These are phyloP conservation scores for Momotus momota DNA, from an alignment of 2,797 vertebrate species.

Conservation along the genomic window DNA sequence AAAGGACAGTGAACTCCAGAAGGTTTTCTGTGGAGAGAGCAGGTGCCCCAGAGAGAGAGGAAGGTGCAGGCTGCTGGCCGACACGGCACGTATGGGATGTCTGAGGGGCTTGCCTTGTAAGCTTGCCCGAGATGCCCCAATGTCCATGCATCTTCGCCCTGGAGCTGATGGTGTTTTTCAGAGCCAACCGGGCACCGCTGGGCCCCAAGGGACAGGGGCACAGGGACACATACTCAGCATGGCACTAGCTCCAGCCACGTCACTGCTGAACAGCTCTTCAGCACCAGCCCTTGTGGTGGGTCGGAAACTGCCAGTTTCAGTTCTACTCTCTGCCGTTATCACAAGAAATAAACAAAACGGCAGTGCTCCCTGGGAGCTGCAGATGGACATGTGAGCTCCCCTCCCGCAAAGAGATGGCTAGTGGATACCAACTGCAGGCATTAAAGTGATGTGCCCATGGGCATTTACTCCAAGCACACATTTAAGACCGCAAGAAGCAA, in stretches of 20 bases:
- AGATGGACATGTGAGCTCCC: background rate
- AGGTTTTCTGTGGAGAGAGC: background rate
- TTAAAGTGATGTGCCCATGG: background rate
- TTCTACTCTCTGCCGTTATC: background rate
- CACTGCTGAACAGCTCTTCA: background rate
- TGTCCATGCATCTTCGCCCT: accelerated
- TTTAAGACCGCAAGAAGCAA: background rate
- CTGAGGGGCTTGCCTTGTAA: background rate
- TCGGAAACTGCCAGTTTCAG: too few species aligned
- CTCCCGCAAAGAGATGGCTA: background rate
- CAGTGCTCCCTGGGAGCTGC: background rate
- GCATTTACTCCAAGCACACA: accelerated
- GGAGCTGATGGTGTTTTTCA: accelerated
- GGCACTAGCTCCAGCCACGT: background rate
- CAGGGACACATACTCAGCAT: accelerated
- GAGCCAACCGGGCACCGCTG: accelerated
- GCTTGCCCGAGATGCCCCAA: background rate
- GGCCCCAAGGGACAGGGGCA: too few species aligned
- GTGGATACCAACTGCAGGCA: background rate
- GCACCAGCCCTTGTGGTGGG: background rate
- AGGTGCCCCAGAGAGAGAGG: background rate
- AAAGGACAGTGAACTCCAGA: background rate
- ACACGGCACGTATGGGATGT: accelerated
- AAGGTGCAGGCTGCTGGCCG: too few species aligned
- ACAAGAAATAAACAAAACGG: too few species aligned